Evolutionary conservation across 1,140 invertebrate species (phyloP).

Genomic region (Euschistus heros): DNA sequence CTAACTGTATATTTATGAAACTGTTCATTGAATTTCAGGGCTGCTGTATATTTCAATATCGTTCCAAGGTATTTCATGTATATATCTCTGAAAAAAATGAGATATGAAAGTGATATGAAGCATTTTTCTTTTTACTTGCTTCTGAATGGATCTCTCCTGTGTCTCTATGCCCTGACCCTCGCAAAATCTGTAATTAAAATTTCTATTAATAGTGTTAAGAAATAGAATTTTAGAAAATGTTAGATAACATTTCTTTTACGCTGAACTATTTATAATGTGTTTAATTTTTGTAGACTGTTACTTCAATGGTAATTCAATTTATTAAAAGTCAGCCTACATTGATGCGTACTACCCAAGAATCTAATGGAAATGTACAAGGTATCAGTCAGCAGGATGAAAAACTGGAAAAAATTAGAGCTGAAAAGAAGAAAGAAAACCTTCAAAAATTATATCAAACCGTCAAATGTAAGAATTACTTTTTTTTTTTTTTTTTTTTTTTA

Average conservation of each 20-base stretch:
- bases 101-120: neutral
- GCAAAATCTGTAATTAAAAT: neutral
- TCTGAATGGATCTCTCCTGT: neutral
- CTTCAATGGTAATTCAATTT: neutral
- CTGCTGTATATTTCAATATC: neutral
- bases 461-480: slow-evolving; percentile 11
- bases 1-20: neutral
- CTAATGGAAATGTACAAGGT: neutral
- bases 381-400: neutral
- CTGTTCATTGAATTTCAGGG: neutral
- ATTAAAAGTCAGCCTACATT: neutral
- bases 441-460: slow-evolving; percentile 18
- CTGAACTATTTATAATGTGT: neutral
- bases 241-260: neutral
- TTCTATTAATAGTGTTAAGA: neutral
- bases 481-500: too few species aligned
- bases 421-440: slow-evolving; percentile 21
- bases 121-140: slow-evolving; percentile 17
- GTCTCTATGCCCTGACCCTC: neutral
- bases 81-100: slow-evolving; percentile 14
- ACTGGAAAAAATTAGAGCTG: neutral
- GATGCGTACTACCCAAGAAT: neutral
- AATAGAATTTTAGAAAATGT: neutral
- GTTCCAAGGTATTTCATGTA: slow-evolving; percentile 16
- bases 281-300: neutral